Evolutionary conservation across 2,113 vertebrate genomes (phyloP).

Genomic region (Sterrhoptilus dennistouni): DNA sequence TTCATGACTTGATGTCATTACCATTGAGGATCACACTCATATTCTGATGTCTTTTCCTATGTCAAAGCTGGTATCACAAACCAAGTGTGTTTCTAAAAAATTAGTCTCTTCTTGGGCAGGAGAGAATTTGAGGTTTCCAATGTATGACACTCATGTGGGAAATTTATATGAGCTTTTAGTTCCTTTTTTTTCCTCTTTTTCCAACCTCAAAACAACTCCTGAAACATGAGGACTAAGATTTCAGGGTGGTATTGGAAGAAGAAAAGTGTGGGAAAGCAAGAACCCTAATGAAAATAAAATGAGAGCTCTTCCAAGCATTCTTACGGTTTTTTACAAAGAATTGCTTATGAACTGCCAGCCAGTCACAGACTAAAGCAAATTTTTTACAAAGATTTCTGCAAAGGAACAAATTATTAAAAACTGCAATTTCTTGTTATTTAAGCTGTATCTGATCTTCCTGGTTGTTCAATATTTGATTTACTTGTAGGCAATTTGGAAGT

Average conservation of each 20-base stretch:
- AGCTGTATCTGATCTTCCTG: background rate
- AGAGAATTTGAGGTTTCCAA: background rate
- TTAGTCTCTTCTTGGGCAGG: background rate
- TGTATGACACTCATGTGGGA: accelerated
- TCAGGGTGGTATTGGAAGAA: background rate
- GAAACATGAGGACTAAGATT: background rate
- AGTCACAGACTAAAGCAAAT: background rate
- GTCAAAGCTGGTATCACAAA: background rate
- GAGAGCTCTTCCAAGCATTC: background rate
- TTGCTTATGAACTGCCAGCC: background rate
- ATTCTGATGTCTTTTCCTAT: background rate
- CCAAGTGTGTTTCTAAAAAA: background rate
- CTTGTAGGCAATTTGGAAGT: background rate
- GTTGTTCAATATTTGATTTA: background rate
- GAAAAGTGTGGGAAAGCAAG: background rate
- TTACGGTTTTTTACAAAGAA: background rate
- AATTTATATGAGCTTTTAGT: background rate
- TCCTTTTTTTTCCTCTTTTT: background rate
- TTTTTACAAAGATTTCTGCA: background rate
- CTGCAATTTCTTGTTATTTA: background rate
- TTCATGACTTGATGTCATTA: background rate
- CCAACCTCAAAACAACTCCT: background rate
- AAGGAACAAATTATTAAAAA: background rate
- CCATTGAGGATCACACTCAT: background rate
- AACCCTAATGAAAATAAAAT: background rate